Conservation (phyloP, 2,797 vertebrate species). For the Hyperoplus immaculatus region DNA sequence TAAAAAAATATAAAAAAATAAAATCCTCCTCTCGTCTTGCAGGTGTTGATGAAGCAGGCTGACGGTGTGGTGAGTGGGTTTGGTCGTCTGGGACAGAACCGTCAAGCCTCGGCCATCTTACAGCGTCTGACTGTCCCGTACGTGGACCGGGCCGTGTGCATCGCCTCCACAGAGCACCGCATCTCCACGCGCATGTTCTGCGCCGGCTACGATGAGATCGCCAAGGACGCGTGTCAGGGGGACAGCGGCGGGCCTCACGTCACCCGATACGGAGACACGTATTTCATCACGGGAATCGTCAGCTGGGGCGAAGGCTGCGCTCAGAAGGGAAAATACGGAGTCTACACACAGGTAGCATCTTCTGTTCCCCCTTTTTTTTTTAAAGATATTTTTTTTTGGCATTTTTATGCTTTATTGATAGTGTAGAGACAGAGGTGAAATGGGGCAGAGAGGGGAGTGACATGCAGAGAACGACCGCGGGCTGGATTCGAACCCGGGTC, state of each 20-base stretch:
- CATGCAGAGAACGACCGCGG: too few relatives aligned
- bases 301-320: slow-evolving; percentile 98
- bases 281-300: slow-evolving; percentile 93
- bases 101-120: slow-evolving; percentile 80
- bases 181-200: slow-evolving; percentile 94
- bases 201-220: slow-evolving; percentile 87
- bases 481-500: too few relatives aligned
- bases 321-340: slow-evolving; percentile 90
- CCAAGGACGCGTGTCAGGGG: slow-evolving; percentile 93
- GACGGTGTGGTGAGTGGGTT: slow-evolving; percentile 91
- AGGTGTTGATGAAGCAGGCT: slow-evolving; percentile 88
- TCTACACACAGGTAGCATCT: slow-evolving; percentile 88
- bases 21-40: not conserved
- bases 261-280: slow-evolving; percentile 87
- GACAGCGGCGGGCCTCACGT: slow-evolving; percentile 97
- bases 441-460: too few relatives aligned
- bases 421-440: too few relatives aligned
- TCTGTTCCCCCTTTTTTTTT: too few relatives aligned
- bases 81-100: slow-evolving; percentile 87
- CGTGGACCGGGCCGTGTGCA: slow-evolving; percentile 87
- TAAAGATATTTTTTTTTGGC: too few relatives aligned
- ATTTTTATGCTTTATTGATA: too few relatives aligned
- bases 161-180: slow-evolving; percentile 86
- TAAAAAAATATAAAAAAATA: too few relatives aligned
- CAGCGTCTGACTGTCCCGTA: slow-evolving; percentile 90